A percentile compares a stretch with the other conserved stretches of the same genome.
phyloP scores from a whole-genome alignment of 2,113 vertebrate genomes.

The Rhipidura dahli region DNA sequence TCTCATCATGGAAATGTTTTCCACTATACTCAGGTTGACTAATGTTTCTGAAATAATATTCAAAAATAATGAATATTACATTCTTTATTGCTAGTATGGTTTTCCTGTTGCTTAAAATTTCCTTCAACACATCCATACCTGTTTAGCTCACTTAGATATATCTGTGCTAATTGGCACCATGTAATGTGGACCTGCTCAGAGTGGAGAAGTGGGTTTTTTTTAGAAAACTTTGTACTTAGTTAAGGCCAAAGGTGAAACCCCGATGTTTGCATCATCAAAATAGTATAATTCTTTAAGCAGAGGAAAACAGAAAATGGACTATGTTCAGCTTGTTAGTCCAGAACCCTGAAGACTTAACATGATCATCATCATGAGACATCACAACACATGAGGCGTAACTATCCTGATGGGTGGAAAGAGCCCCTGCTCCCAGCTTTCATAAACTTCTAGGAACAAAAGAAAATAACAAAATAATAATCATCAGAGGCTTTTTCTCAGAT shows the following conservation, averaged over 20 bases:
- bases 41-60: neutral
- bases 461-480: neutral
- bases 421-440: neutral
- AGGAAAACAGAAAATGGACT: neutral
- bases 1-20: neutral
- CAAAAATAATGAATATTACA: neutral
- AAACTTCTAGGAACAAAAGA: neutral
- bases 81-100: neutral
- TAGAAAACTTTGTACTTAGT: neutral
- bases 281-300: neutral
- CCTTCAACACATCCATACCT: neutral
- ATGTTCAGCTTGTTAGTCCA: neutral
- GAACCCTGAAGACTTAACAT: neutral
- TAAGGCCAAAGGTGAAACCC: neutral
- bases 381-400: fast-evolving
- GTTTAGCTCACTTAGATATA: neutral
- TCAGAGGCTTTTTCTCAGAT: neutral
- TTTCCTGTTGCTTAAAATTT: neutral
- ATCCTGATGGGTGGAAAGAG: neutral
- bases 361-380: fast-evolving
- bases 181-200: neutral
- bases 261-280: neutral
- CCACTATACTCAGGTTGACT: neutral
- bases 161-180: neutral
- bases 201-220: neutral